phyloP scores from a whole-genome alignment of 2,888 invertebrate genomes.

The Gastracanthus pulcherrimus region DNA sequence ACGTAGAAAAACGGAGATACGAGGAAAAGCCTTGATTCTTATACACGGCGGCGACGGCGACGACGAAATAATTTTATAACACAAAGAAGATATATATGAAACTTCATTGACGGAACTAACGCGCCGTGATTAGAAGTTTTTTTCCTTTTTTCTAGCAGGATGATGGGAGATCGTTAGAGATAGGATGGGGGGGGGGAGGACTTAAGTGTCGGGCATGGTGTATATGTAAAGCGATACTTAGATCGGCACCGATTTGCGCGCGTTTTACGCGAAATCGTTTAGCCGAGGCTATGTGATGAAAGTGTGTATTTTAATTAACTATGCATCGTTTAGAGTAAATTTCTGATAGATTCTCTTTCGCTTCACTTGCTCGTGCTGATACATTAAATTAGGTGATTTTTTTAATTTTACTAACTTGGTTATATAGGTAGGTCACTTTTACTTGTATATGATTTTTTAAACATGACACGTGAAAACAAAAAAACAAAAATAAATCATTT shows the following conservation, averaged over 20 bases:
- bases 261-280: too few relatives aligned
- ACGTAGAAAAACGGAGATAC: too few relatives aligned
- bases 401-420: not conserved
- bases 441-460: not conserved
- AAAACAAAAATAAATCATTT: too few relatives aligned
- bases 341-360: constrained; percentile 14
- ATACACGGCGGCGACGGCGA: too few relatives aligned
- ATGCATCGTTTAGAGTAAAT: not conserved
- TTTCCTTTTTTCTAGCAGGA: not conserved
- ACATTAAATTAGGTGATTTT: not conserved
- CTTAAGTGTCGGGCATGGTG: not conserved
- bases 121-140: constrained; percentile 14
- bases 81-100: not conserved
- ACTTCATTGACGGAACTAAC: constrained; percentile 27
- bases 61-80: too few relatives aligned
- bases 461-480: too few relatives aligned
- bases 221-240: not conserved
- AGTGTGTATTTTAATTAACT: constrained; percentile 34
- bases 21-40: too few relatives aligned
- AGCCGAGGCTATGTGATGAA: constrained; percentile 11
- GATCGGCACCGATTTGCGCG: constrained; percentile 7
- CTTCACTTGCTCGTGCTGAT: not conserved
- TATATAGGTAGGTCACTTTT: not conserved
- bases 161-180: not conserved
- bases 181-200: too few relatives aligned